Evolutionary conservation across 92 coral and sea anemone genomes (phyloP), one percentile per base, ranked within the genome.

Genomic region (Ricordea florida): DNA sequence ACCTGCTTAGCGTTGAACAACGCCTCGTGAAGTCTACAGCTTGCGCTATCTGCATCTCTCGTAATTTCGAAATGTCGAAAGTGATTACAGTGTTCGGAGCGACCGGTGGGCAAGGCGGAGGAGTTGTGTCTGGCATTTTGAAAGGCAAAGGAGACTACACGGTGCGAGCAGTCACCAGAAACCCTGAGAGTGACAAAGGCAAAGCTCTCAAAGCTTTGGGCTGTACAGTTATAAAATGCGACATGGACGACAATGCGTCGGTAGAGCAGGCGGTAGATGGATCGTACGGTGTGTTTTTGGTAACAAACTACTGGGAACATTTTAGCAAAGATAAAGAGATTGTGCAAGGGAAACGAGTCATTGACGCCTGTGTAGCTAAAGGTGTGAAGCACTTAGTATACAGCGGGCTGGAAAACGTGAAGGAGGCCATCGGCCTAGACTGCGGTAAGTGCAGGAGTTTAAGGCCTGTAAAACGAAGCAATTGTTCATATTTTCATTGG

Each of bases 241-340:
- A 68, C 58, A 50, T 89, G 20, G 94, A 89, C 47, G 79, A 85
- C 84, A 57, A 58, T n/a, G 87, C 57, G 0, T 65, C 94, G 15
- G 68, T 82, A 51, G 80, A 82, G 28, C 52, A 72, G 1, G 94
- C 81, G 0, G 59, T 89, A n/a, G 76, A 55, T 23, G 94, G 89
- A 15, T 83, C 87, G 3, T 56, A 85, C 34, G 94, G 84, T 10
- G 94, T 89, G 48, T 89, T 79, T 42, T n/a, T 89, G 32, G 94
- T 89, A 7, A 89, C 94, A 3, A 84, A 89, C 45, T 89, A 73
- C 69, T 89, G 94, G 94, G 90, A 89, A 65, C 90, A 89, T 48
- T 57, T 77, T 23, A 76, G 82, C 44, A 69, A 51, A 21, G 78
- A 89, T 42, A 82, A 82, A n/a, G 94, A 89, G 57, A 61, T 89